Conservation (phyloP, 53 echinoderm and acorn worm species). For the Apostichopus leukothele region DNA sequence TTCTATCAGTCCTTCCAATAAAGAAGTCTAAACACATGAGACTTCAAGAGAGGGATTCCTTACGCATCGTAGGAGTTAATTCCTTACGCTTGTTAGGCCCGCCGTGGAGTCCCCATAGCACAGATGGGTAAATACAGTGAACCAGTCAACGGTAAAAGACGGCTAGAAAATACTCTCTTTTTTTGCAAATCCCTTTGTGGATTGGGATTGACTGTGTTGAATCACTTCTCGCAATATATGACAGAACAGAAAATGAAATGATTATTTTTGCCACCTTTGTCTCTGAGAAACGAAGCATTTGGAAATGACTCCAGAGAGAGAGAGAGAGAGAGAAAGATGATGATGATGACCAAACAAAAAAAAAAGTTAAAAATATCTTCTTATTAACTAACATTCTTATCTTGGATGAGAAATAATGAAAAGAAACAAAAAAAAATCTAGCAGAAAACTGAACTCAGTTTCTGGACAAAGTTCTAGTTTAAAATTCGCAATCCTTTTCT, state of each 20-base stretch:
- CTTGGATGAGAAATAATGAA: too few relatives aligned
- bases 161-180: slow-evolving; percentile 13
- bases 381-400: too few relatives aligned
- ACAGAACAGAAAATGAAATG: slow-evolving; percentile 21
- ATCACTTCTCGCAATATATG: slow-evolving; percentile 25
- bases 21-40: slow-evolving; percentile 31
- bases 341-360: too few relatives aligned
- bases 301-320: too few relatives aligned
- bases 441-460: too few relatives aligned
- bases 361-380: too few relatives aligned
- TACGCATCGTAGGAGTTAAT: neutral
- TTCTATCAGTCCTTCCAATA: slow-evolving; percentile 41
- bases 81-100: slow-evolving; percentile 42
- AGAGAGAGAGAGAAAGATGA: too few relatives aligned
- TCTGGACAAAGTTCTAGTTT: too few relatives aligned
- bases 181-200: slow-evolving; percentile 16
- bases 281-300: neutral
- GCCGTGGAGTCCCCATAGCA: slow-evolving; percentile 41
- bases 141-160: slow-evolving; percentile 44
- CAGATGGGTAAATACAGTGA: slow-evolving; percentile 46
- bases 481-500: too few relatives aligned
- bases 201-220: slow-evolving; percentile 9
- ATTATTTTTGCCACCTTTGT: slow-evolving; percentile 34
- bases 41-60: neutral
- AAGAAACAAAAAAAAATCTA: too few relatives aligned